Evolutionary conservation across 2,113 vertebrate genomes (phyloP), one percentile per base, ranked within the genome.

Genomic region (Colistium nudipinnis): DNA sequence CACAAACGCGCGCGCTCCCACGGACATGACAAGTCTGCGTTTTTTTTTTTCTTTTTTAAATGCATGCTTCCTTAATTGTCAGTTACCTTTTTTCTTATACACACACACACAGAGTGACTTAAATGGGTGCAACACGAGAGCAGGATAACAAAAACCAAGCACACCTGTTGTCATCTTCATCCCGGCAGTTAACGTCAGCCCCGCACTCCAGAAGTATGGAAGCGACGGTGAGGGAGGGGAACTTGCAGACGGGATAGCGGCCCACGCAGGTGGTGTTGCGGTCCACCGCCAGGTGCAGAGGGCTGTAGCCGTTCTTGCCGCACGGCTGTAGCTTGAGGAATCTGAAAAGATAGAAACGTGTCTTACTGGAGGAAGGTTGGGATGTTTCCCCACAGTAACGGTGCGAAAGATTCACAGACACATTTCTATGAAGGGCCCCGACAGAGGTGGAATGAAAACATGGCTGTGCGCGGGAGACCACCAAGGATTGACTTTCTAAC

Each of bases 181-280:
- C 98, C 69, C 96, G 93, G 81, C 95, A 92, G 60, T 99, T 96
- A 31, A 98, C 89, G 45, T 99, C 93, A 17, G 97, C 98, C 54
- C 98, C 98, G 64, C 98, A 99, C 92, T 99, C 97, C 27, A 99
- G 91, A 54, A 99, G 92, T 54, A 98, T 94, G 19, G 97, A 95
- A 30, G 97, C 94, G 49, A 99, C 97, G 45, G 95, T 97, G 66
- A 98, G 89, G 71, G 98, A 99, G 24, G 98, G 97, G 82, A 99
- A 99, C 90, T 96, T 98, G 90, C 98, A 99, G 79, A 99, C 96
- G 2, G 98, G 98, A 75, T 99, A 99, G 59, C 96, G 96, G 51
- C 98, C 98, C 0, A 99, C 98, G 49, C 97, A 98, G 0, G 97
- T 98, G 52, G 98, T 99, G 90, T 96, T 97, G 30, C 93, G 94